These are phyloP conservation scores for Agrochola macilenta DNA, from an alignment of 2,888 invertebrate genomes.

Conservation along the genomic window DNA sequence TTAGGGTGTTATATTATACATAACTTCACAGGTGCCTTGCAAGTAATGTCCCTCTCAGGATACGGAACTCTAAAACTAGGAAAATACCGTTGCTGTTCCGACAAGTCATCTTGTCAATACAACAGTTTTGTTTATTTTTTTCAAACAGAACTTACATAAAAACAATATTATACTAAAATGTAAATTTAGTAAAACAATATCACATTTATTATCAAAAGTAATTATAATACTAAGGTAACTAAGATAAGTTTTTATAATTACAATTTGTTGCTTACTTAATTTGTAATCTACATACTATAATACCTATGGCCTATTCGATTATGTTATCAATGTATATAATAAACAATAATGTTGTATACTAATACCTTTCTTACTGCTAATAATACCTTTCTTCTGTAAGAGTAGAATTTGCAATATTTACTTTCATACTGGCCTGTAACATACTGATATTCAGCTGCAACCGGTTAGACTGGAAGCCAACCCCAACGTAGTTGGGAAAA, in stretches of 20 bases:
- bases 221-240: slow-evolving; percentile 8
- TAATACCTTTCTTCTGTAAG: background rate
- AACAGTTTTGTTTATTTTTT: background rate
- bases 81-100: background rate
- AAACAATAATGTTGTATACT: slow-evolving; percentile 1
- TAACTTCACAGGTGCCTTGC: background rate
- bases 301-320: slow-evolving; percentile 5
- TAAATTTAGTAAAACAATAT: slow-evolving; percentile 27
- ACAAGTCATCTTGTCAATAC: background rate
- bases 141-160: background rate
- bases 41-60: background rate
- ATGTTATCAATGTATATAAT: background rate
- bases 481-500: background rate
- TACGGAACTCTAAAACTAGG: background rate
- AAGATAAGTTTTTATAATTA: slow-evolving; percentile 22
- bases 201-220: slow-evolving; percentile 37
- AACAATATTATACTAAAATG: slow-evolving; percentile 2
- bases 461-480: background rate
- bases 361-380: background rate
- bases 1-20: background rate
- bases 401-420: background rate
- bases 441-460: background rate
- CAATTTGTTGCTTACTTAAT: slow-evolving; percentile 6
- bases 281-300: slow-evolving; percentile 7
- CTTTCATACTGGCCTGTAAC: background rate